These are phyloP conservation scores for Pyrgilauda ruficollis DNA, from an alignment of 2,113 vertebrate genomes.

Conservation along the genomic window DNA sequence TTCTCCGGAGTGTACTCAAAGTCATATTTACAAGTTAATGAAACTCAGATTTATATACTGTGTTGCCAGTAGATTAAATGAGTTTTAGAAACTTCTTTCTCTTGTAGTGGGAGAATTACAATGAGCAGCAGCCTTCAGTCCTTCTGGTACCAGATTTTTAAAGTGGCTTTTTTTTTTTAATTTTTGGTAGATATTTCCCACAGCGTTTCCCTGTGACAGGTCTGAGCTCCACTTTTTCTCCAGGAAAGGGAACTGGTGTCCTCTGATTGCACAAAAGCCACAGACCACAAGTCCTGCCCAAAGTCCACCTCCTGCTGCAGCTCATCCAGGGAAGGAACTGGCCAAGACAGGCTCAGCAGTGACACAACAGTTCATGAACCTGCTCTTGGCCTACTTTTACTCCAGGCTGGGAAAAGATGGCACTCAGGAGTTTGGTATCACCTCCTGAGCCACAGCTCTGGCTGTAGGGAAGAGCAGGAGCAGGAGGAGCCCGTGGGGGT, in stretches of 20 bases:
- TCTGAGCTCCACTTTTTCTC: not conserved
- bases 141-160: not conserved
- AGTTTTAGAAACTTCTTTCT: not conserved
- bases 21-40: not conserved
- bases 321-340: not conserved
- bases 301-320: not conserved
- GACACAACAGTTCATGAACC: not conserved
- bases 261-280: not conserved
- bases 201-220: not conserved
- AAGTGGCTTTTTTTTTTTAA: not conserved
- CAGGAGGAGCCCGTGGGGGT: not conserved
- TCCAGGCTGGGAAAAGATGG: not conserved
- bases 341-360: not conserved
- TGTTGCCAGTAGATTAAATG: not conserved
- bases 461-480: not conserved
- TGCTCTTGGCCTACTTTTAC: not conserved
- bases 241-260: not conserved
- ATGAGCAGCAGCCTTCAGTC: accelerated
- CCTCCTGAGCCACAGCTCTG: not conserved
- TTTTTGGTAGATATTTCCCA: not conserved
- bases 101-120: not conserved
- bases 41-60: not conserved
- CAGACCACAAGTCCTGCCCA: not conserved
- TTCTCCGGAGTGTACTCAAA: not conserved
- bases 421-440: not conserved